Base-by-base conservation (phyloP, 2,113 vertebrate species). In the Laterallus jamaicensis region DNA sequence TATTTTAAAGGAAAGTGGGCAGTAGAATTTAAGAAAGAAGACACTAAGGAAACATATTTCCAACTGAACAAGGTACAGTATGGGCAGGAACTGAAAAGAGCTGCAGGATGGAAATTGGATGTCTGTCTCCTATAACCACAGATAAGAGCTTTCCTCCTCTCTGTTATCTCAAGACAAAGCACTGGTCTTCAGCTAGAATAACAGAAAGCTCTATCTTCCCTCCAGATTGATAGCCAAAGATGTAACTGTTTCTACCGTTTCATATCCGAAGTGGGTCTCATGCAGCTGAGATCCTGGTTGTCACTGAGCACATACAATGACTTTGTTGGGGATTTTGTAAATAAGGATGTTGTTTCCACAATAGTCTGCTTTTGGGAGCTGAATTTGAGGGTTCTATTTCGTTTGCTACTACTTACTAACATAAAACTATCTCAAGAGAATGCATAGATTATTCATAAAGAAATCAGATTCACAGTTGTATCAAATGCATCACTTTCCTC, bases 1-100 rank as follows among this genome's bases (percentile, higher is more conserved):
- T 99, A 99, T 97, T 99, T 99, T 96, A 99, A 99, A 97, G 99
- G 99, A 90, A 98, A 98, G 59, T 99, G 99, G 99, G 96, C 88
- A 91, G 95, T 93, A 49, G 95, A 95, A 80, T 99, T 99, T 96
- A 76, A 98, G 55, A 95, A 96, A 75, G 92, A 94, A 58, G 75
- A 98, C 29, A 99, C 99, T 8, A 89, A 97, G 86, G 98, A 98
- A 97, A 97, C 96, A 54, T 94, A 97, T 26, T 99, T 99, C 85
- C 97, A 97, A 78, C 59, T 98, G 74, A 98, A 94, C 77, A 54
- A 97, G 98, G 99, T 98, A 96, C 49, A 58, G 56, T 79, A 42
- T 59, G 35, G 31, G 22, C 71, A 88, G 56, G 15, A 88, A 54
- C 29, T 50, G 79, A 67, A 70, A 67, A 68, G 3, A 56, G 10